A percentile compares a stretch with the other conserved stretches of the same genome.
These are phyloP conservation scores for Siniperca scherzeri DNA, from an alignment of 2,797 vertebrate species.

Conservation along the genomic window DNA sequence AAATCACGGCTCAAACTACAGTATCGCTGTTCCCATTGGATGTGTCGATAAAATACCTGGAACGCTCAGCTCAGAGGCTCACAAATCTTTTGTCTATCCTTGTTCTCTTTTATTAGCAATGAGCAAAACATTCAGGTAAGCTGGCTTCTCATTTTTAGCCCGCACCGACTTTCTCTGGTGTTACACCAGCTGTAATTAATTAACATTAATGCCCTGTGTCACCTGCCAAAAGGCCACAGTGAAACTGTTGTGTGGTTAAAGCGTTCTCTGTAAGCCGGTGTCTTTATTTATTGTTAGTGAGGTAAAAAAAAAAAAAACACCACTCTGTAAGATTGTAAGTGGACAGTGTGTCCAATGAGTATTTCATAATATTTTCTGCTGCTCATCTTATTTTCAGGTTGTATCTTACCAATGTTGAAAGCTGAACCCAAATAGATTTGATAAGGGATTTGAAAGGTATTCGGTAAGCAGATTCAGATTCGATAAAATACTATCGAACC, in stretches of 20 bases:
- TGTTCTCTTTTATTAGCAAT: neutral
- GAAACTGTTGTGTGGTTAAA: neutral
- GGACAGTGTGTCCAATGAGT: neutral
- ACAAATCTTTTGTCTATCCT: neutral
- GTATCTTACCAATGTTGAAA: neutral
- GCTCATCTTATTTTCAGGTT: neutral
- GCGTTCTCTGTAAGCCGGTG: neutral
- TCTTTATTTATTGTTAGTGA: neutral
- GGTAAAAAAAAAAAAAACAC: neutral
- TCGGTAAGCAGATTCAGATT: neutral
- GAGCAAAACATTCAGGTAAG: neutral
- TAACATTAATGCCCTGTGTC: slow-evolving; percentile 14
- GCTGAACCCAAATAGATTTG: neutral
- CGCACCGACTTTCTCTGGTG: neutral
- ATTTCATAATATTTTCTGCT: neutral
- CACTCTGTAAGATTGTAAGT: neutral
- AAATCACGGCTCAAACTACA: neutral
- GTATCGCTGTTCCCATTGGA: neutral
- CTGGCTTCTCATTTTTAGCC: neutral
- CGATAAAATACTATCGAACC: neutral
- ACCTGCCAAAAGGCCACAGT: slow-evolving; percentile 7
- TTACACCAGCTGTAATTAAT: slow-evolving; percentile 23
- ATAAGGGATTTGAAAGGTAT: neutral
- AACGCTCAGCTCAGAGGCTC: neutral
- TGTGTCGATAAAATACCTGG: neutral